Evolutionary conservation across 2,797 vertebrate genomes (phyloP), one percentile per base, ranked within the genome.

Genomic region (Sebastes nivosus): DNA sequence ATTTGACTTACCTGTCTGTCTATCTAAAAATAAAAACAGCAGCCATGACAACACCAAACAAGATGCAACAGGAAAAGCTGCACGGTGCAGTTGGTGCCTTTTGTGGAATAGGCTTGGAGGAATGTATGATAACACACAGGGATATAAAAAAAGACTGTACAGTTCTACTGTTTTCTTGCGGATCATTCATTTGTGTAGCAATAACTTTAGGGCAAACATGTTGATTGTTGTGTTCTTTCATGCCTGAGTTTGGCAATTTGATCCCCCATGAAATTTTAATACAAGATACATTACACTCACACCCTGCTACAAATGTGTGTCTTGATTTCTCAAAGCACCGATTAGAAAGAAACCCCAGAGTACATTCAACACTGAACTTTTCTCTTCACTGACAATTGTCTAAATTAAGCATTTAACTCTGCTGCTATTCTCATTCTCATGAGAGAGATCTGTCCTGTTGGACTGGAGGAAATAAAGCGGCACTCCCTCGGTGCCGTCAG

Each of bases 201-300:
- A 38, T 22, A 38, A 42, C 12, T 69, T 36, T 4, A 55, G 8
- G 55, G 72, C 6, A 67, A 42, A 79, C 5, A 27, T 63, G 55
- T 30, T 22, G 12, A 71, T 38, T 25, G 68, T 83, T 75, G 67
- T 77, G 52, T 32, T 75, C 71, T 54, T 55, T 70, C 60, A 22
- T 64, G 36, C 22, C 36, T 60, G 75, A 8, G 24, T 88, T 85
- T 77, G 22, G 87, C 29, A 84, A 94, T 83, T 54, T 77, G 90
- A 93, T 81, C 80, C 68, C 38, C 38, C 36, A 82, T 93, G 46
- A 88, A 90, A 93, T 63, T 90, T 90, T 88, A 90, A 92, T 85
- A 73, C 38, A 74, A 61, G 83, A 89, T 67, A 77, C 65, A 63
- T 79, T 82, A 88, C 88, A 82, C 77, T 59, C 65, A 32, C 70